A percentile compares a stretch with the other conserved stretches of the same genome.
These are phyloP conservation scores for Cistogaster globosa DNA, from an alignment of 2,888 invertebrate genomes.

Conservation along the genomic window DNA sequence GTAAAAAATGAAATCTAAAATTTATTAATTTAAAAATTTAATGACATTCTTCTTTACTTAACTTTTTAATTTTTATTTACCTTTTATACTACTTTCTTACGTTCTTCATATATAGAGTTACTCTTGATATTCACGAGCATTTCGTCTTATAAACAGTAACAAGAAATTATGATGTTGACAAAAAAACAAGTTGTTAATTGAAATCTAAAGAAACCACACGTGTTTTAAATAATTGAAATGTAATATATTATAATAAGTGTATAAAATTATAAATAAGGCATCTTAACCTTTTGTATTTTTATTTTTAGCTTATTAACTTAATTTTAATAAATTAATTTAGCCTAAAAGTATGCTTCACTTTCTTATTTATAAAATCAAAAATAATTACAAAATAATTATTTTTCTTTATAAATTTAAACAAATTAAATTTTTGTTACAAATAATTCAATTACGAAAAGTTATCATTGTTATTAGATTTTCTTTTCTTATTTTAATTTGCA, in stretches of 20 bases:
- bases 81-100: too few relatives aligned
- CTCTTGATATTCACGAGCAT: too few relatives aligned
- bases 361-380: background rate
- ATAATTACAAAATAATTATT: background rate
- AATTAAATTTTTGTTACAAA: background rate
- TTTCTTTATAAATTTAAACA: background rate
- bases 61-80: too few relatives aligned
- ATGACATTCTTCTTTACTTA: too few relatives aligned
- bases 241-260: too few relatives aligned
- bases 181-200: background rate
- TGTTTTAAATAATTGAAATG: too few relatives aligned
- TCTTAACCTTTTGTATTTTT: background rate
- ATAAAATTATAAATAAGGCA: too few relatives aligned
- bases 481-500: background rate
- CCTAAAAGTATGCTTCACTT: constrained; percentile 34
- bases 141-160: too few relatives aligned
- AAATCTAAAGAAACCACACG: background rate
- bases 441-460: constrained; percentile 19
- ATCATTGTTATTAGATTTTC: background rate
- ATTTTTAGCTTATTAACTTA: background rate
- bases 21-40: too few relatives aligned
- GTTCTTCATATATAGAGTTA: too few relatives aligned
- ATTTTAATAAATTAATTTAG: background rate
- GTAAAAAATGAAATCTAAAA: too few relatives aligned
- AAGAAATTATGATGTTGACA: too few relatives aligned